Evolutionary conservation across 1,140 invertebrate genomes (phyloP), one percentile per base, ranked within the genome.

Genomic region (Papilio glaucus): DNA sequence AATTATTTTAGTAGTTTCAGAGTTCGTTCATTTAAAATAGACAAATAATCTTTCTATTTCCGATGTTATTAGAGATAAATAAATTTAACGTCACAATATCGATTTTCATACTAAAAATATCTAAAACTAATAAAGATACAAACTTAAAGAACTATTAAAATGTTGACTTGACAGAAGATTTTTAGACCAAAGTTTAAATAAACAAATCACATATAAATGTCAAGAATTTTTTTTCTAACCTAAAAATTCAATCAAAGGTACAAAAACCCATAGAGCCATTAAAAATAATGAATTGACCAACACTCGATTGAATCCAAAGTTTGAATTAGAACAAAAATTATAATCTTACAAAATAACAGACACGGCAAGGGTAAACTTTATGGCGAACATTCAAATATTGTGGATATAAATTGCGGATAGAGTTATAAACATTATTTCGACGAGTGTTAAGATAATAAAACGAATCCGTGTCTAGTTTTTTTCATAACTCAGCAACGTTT

Each of bases 361-460:
- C 61, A 62, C 61, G 33, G 33, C 29, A 62, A 5, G 10, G 61
- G 15, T 15, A 37, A 38, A 63, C 0, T 63, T 63, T 63, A 63
- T 39, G 13, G 61, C 37, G 37, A 63, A 63, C 61, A 39, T 39
- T 39, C 33, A 63, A 63, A 63, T 63, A 63, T 63, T 63, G 61
- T 63, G 61, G 61, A 63, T 63, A 37, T 63, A 63, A 63, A 63
- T 37, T 63, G 29, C 33, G 37, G 33, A 63, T 63, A 63, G 61
- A 38, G 61, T 21, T 39, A 39, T 63, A 37, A 63, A 63, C 37
- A 37, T 63, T 63, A 63, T 63, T 63, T 39, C 9, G 29, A 63
- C 61, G 61, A 63, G 61, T 63, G 61, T 63, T 63, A 38, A 63
- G 33, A 37, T 63, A 63, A 63, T 63, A 63, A 63, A 63, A 63